A percentile compares a stretch with the other conserved stretches of the same genome.
phyloP scores from a whole-genome alignment of 1,140 invertebrate genomes.

The Eciton burchellii region DNA sequence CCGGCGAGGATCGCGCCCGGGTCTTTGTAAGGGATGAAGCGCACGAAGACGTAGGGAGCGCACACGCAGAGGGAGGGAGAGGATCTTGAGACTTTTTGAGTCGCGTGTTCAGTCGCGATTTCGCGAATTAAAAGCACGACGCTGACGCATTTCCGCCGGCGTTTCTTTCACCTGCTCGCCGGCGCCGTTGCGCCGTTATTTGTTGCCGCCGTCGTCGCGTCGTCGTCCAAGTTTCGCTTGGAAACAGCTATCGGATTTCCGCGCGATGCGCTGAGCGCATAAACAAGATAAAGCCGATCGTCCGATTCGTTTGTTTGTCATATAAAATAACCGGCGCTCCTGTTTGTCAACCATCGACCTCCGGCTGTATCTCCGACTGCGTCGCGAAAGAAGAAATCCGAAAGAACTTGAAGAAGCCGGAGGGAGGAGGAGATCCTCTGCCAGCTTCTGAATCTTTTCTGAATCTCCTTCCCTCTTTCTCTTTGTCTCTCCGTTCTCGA shows the following conservation, averaged over 20 bases:
- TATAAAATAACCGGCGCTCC: conserved; percentile 60
- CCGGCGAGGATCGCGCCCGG: conserved; percentile 25
- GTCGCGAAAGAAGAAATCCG: conserved; percentile 23
- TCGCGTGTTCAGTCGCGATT: conserved; percentile 10
- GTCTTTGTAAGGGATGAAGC: conserved; percentile 27
- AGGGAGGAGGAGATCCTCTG: neutral
- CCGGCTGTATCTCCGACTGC: conserved; percentile 51
- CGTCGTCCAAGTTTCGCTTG: conserved; percentile 5
- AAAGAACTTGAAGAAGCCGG: neutral
- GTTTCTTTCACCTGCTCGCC: conserved; percentile 30
- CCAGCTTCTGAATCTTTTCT: neutral
- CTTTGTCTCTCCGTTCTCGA: neutral
- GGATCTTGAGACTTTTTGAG: neutral
- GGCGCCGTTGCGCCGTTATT: conserved; percentile 21
- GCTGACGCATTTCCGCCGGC: neutral
- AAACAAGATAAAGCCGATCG: conserved; percentile 56
- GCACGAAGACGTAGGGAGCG: no score
- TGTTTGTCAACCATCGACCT: conserved; percentile 69
- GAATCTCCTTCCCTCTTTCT: neutral
- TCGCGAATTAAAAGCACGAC: conserved; percentile 34
- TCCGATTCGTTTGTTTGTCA: conserved; percentile 62
- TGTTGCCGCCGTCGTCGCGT: conserved; percentile 9
- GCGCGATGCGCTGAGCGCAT: conserved; percentile 25
- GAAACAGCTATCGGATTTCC: conserved; percentile 59
- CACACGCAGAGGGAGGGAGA: no score